Evolutionary conservation across 2,888 invertebrate species (phyloP).

Genomic region (Cremastinae sp.): DNA sequence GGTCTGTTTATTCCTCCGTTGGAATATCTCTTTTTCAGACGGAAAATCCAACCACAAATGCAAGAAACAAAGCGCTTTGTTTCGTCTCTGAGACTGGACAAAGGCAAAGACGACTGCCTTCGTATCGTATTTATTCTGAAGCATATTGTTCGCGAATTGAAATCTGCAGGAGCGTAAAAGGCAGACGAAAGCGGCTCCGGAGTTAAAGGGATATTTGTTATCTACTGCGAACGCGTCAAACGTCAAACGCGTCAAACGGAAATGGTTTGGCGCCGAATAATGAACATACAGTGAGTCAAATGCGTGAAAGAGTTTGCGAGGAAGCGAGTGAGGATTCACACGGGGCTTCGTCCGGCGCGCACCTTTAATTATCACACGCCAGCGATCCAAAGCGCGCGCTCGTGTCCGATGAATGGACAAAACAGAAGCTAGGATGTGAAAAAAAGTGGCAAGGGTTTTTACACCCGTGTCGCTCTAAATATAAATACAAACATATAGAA

Average conservation of each 20-base stretch:
- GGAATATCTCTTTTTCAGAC: too few species aligned
- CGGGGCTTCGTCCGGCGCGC: constrained; percentile 53
- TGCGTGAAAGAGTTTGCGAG: not conserved
- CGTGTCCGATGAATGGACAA: constrained; percentile 14
- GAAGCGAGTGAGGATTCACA: constrained; percentile 30
- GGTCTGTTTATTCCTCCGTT: constrained; percentile 7
- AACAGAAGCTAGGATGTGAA: constrained; percentile 15
- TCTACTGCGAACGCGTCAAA: constrained; percentile 2
- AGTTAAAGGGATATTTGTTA: too few species aligned
- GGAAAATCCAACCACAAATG: too few species aligned
- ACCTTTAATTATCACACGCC: constrained; percentile 58
- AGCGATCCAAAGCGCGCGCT: constrained; percentile 29
- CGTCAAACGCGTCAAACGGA: not conserved
- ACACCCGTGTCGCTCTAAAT: not conserved
- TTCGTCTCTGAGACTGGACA: too few species aligned
- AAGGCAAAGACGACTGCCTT: too few species aligned
- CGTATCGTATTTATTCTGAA: too few species aligned
- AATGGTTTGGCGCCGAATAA: constrained; percentile 1
- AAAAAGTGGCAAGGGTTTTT: constrained; percentile 28
- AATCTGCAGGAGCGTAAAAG: too few species aligned
- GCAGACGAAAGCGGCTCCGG: too few species aligned
- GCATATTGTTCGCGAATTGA: too few species aligned
- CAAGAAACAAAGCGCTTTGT: too few species aligned
- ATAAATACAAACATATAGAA: not conserved
- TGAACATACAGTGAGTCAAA: too few species aligned